Base-by-base conservation (phyloP, 1,140 invertebrate genomes). In the Cataglyphis hispanica region DNA sequence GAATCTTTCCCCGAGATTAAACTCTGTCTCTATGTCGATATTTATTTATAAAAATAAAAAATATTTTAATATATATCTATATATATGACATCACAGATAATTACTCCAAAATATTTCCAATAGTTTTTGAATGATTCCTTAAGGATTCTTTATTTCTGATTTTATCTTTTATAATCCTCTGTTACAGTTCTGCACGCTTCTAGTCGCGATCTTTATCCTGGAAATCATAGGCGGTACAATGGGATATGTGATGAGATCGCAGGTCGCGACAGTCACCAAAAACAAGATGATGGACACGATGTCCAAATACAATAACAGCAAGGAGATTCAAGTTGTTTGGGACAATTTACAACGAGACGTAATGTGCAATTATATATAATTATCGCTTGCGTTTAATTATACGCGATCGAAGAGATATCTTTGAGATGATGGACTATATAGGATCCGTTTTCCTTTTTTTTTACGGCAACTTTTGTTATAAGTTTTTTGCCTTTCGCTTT, bases 221-320 rank as follows among this genome's bases (percentile, higher is more conserved):
- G 98, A 98, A 95, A 93, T 98, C 61, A 96, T 97, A 4, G 97
- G 96, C 43, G 98, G 98, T 56, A 98, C 98, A 90, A 97, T 97
- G 84, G 98, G 97, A 16, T 98, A 97, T 91, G 96, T 97, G 11
- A 94, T 98, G 86, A 95, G 96, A 83, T 95, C 95, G 6, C 74
- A 86, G 19, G 96, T 97, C 58, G 94, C 96, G 0, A 90, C 95
- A 5, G 85, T 94, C 1, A 87, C 97, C 22, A 87, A 97, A 1
- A 75, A 94, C 0, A 94, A 94, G 2, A 95, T 98, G 86, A 64
- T 89, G 0, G 58, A 91, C 0, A 96, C 96, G 1, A 96, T 97
- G 95, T 56, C 89, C 0, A 19, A 94, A 0, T 97, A 97, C 4
- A 92, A 91, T 0, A 88, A 90, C 0, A 91, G 90, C 3, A 69